Evolutionary conservation across 2,888 invertebrate genomes (phyloP), one percentile per base, ranked within the genome.

Genomic region (Sinelater perroti): DNA sequence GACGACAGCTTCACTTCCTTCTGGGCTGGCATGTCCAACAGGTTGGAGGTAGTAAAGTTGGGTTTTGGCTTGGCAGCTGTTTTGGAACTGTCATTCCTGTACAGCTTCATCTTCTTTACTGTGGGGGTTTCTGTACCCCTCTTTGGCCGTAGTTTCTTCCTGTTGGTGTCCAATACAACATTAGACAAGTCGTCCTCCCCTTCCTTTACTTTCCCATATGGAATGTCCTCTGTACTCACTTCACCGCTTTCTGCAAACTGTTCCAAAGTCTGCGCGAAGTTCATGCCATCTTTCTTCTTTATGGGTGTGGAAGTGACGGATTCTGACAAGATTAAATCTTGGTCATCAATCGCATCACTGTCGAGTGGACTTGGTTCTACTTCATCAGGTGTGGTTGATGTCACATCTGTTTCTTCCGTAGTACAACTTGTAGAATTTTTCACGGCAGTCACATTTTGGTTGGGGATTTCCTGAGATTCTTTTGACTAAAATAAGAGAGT

Each of bases 321-420:
- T 16, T 64, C 50, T 6, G 16, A 10, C 18, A 26, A 18, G 6
- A 13, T 40, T n/a, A 28, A 20, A 8, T 50, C 28, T 31, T 11
- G 13, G 11, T 42, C 33, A 10, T 30, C 33, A 16, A 1, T 16
- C 1, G 33, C n/a, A 17, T 35, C 6, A 3, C 7, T 2, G 8
- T 35, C 35, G n/a, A 18, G 7, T 5, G 5, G 14, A 16, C 13
- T 31, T 4, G 5, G 5, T 20, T 53, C 53, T 8, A 50, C 17
- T 56, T 65, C 62, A 17, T 65, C 63, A 1, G 51, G 56, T 4
- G 68, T 68, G 6, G 67, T 69, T 0, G 63, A 63, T 2, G 66
- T 65, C 28, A 68, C 67, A 35, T 70, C 68, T 1, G 61, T 65
- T 45, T 66, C 60, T 30, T 62, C 50, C 1, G 60, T 64, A 21